A percentile compares a stretch with the other conserved stretches of the same genome.
Evolutionary conservation across 2,113 vertebrate species (phyloP).

Genomic region (Stigmatopora argus): DNA sequence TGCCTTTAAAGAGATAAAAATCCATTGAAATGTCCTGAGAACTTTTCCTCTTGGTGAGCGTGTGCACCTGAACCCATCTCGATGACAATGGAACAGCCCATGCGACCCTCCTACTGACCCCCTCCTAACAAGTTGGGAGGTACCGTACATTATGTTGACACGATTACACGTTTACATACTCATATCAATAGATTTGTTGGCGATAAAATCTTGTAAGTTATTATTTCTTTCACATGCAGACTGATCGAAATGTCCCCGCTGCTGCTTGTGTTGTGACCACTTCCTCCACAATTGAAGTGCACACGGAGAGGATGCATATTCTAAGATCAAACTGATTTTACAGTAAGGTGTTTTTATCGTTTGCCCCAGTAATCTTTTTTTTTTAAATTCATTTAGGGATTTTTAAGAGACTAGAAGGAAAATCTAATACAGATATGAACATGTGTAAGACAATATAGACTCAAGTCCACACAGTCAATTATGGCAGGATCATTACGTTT

Average conservation of each 20-base stretch:
- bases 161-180: background rate
- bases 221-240: too few species aligned
- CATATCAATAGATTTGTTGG: background rate
- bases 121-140: too few species aligned
- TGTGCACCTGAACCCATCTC: slow-evolving; percentile 39
- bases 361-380: background rate
- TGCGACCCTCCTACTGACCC: background rate
- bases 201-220: background rate
- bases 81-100: background rate
- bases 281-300: slow-evolving; percentile 23
- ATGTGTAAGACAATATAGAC: slow-evolving; percentile 25
- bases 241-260: slow-evolving; percentile 9
- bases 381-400: background rate
- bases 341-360: background rate
- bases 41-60: slow-evolving; percentile 23
- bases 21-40: slow-evolving; percentile 23
- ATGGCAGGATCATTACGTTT: background rate
- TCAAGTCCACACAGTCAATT: background rate
- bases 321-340: background rate
- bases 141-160: background rate
- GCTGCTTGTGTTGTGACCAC: slow-evolving; percentile 21
- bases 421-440: background rate
- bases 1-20: background rate
- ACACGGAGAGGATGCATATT: background rate
- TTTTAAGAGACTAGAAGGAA: background rate